These are phyloP conservation scores for Conus betulinus DNA, from an alignment of 1,140 invertebrate genomes.

Conservation along the genomic window DNA sequence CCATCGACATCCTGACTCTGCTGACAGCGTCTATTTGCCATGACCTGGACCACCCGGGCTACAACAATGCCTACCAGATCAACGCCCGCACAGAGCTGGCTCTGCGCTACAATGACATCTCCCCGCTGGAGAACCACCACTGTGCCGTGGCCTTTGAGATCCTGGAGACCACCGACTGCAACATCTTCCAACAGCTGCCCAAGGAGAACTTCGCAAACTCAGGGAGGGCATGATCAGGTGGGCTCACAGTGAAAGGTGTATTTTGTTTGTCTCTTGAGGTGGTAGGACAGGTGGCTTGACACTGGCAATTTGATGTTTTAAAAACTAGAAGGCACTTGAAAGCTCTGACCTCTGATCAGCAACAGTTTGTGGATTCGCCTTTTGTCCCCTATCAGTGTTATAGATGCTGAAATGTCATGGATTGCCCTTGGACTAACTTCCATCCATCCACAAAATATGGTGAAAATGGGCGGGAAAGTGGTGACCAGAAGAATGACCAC, in stretches of 20 bases:
- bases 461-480: no score
- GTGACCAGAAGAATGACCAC: no score
- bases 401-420: no score
- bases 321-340: no score
- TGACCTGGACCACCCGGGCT: constrained; percentile 76
- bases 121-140: constrained; percentile 91
- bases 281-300: no score
- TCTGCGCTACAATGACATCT: constrained; percentile 90
- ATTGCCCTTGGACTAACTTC: no score
- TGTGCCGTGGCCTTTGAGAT: constrained; percentile 89
- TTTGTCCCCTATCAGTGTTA: no score
- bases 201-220: constrained; percentile 81
- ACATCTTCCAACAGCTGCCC: constrained; percentile 85
- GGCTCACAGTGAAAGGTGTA: neutral
- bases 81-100: constrained; percentile 90
- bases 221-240: constrained; percentile 86
- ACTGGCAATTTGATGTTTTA: no score
- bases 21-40: constrained; percentile 89
- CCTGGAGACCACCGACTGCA: constrained; percentile 84
- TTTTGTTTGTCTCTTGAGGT: no score
- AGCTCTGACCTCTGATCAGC: no score
- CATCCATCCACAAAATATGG: no score
- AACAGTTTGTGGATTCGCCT: no score
- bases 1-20: constrained; percentile 86
- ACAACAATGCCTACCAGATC: constrained; percentile 82